Evolutionary conservation across 2,888 invertebrate species (phyloP).

Genomic region (Mellilla xanthometata): DNA sequence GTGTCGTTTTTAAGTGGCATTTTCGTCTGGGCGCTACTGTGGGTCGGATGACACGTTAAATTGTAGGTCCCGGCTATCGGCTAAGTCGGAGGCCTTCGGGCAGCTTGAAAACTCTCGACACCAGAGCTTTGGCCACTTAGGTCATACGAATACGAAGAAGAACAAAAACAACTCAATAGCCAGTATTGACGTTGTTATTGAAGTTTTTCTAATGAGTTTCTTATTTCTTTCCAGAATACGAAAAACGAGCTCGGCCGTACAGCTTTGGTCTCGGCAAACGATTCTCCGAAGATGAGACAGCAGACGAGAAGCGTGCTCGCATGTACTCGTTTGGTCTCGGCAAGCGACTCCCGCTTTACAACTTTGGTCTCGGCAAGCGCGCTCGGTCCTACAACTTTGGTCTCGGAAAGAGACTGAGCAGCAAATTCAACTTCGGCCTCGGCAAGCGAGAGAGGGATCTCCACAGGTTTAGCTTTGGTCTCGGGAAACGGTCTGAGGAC

Average conservation of each 20-base stretch:
- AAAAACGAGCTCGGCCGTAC: slow-evolving; percentile 85
- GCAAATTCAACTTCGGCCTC: slow-evolving; percentile 81
- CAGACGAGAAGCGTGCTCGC: slow-evolving; percentile 65
- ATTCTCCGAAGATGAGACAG: slow-evolving; percentile 56
- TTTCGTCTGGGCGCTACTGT: too few relatives aligned
- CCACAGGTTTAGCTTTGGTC: slow-evolving; percentile 80
- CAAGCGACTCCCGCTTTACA: slow-evolving; percentile 70
- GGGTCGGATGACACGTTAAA: too few relatives aligned
- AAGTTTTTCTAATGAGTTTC: too few relatives aligned
- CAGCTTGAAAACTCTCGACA: too few relatives aligned
- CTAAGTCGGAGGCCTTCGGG: too few relatives aligned
- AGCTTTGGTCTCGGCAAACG: slow-evolving; percentile 88
- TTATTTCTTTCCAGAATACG: slow-evolving; percentile 50
- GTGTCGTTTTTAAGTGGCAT: too few relatives aligned
- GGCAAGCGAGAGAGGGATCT: slow-evolving; percentile 79
- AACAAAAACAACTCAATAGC: too few relatives aligned
- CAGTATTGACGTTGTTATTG: too few relatives aligned
- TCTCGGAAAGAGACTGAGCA: slow-evolving; percentile 76
- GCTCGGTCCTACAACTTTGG: slow-evolving; percentile 79
- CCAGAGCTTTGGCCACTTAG: too few relatives aligned
- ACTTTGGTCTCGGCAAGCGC: slow-evolving; percentile 77
- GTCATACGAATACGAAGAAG: too few relatives aligned
- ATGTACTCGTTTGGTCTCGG: slow-evolving; percentile 74
- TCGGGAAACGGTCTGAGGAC: slow-evolving; percentile 77
- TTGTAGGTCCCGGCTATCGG: too few relatives aligned